Base-by-base conservation (phyloP, 2,113 vertebrate species). In the Eublepharis macularius region DNA sequence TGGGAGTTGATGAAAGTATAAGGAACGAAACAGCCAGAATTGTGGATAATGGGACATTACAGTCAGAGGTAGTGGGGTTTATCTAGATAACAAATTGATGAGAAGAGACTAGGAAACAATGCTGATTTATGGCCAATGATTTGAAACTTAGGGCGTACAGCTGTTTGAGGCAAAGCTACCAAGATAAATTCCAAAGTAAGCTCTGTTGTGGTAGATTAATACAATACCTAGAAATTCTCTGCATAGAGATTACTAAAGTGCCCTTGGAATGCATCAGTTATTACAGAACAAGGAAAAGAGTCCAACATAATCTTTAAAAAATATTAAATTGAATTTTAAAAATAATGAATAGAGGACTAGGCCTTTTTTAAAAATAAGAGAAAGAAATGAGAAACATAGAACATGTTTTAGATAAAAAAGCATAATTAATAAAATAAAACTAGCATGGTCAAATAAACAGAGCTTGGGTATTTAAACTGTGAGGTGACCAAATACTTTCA, bases 111-210 rank as follows among this genome's bases (percentile, higher is more conserved):
- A 92, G 89, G 88, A 92, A 93, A 93, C 92, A 92, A 92, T 91
- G 94, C 93, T 94, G 94, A 95, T 93, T 94, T 94, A 94, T 93
- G 76, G 85, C 91, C 89, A 90, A 90, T 82, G 93, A 94, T 94
- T 94, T 94, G 92, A 95, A 94, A 91, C 90, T 93, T 91, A 90
- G 94, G 78, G 90, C 90, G 91, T 87, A 91, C 93, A 93, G 92
- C 92, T 94, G 90, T 94, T 94, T 91, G 93, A 94, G 91, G 91
- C 92, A 95, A 92, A 94, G 92, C 93, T 94, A 94, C 93, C 86
- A 93, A 94, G 94, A 94, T 94, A 94, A 93, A 94, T 94, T 93
- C 93, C 94, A 91, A 92, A 94, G 92, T 87, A 93, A 94, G 82
- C 83, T 81, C 82, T 93, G 89, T 90, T 93, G 90, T 93, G 94